Evolutionary conservation across 1,140 invertebrate genomes (phyloP), one percentile per base, ranked within the genome.

Genomic region (Aradophagus sp.): DNA sequence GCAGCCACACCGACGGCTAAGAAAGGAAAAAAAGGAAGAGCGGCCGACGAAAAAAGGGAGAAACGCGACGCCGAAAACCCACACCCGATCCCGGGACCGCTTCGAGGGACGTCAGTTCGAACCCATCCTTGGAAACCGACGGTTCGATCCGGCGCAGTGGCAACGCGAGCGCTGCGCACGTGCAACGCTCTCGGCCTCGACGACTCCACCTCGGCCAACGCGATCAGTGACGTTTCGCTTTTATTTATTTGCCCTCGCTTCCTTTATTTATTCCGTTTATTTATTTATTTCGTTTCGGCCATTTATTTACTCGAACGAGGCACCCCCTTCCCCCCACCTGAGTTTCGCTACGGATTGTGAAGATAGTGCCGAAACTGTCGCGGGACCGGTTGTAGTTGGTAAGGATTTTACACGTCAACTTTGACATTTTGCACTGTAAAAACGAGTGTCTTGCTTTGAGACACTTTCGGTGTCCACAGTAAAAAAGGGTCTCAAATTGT

Each of bases 71-170:
- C 79, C 79, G 76, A 83, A 82, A 83, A 83, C 80, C 79, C 80
- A 82, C 75, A 81, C 72, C 79, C 75, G 70, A 79, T 76, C 61
- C 75, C 75, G 74, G 78, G 75, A 71, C 80, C 77, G 79, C 78
- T 79, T 76, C 75, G 65, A 70, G 42, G 74, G 41, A 66, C 67
- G 74, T 85, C 83, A 86, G 84, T 86, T 79, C 75, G 78, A 80
- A 84, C 72, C 78, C 80, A 83, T 86, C 84, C 82, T 84, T 84
- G 80, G 82, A 77, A 81, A 81, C 76, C 67, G 77, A 76, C 77
- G 78, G 77, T 77, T 82, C 78, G 77, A 70, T 71, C 34, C 52
- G 31, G 10, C 42, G 29, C 62, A 50, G 52, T 50, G 44, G 4
- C 27, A 26, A 23, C 50, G 36, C 47, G 50, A 55, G 17, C 34